phyloP scores from a whole-genome alignment of 2,113 vertebrate genomes.

The Pelobates fuscus region DNA sequence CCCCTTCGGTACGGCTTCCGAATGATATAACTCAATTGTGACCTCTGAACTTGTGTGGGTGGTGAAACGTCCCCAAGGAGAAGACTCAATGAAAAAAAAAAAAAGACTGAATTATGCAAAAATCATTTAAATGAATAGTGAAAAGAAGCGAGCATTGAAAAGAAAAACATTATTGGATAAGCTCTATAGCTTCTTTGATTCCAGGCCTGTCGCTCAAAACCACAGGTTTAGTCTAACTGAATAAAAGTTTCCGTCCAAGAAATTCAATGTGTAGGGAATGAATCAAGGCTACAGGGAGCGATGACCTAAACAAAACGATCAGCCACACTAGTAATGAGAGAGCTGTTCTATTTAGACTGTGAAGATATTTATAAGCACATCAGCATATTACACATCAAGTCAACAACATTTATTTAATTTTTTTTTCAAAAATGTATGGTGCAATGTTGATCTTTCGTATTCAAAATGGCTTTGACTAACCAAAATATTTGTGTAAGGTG shows the following conservation, averaged over 20 bases:
- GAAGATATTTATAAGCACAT: background rate
- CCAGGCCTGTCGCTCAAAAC: slow-evolving; percentile 21
- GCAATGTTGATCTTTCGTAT: background rate
- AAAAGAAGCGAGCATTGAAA: slow-evolving; percentile 10
- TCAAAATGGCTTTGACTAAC: background rate
- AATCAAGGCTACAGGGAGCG: slow-evolving; percentile 17
- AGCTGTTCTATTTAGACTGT: background rate
- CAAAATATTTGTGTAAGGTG: background rate
- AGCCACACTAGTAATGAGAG: background rate
- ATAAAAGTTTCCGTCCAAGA: slow-evolving; percentile 38
- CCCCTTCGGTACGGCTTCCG: slow-evolving; percentile 19
- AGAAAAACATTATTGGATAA: slow-evolving; percentile 38
- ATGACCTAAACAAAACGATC: slow-evolving; percentile 17
- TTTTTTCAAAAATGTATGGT: background rate
- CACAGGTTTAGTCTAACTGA: slow-evolving; percentile 35
- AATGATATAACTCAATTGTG: slow-evolving; percentile 22
- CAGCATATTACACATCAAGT: background rate
- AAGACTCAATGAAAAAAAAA: slow-evolving; percentile 29
- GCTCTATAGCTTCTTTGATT: slow-evolving; percentile 14
- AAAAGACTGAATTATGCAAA: slow-evolving; percentile 36
- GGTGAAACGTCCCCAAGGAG: slow-evolving; percentile 34
- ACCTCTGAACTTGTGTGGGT: slow-evolving; percentile 44
- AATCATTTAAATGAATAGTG: slow-evolving; percentile 37
- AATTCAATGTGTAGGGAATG: slow-evolving; percentile 22
- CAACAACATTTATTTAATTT: background rate